Conservation (phyloP, 2,113 vertebrate species). For the Macaca nemestrina region DNA sequence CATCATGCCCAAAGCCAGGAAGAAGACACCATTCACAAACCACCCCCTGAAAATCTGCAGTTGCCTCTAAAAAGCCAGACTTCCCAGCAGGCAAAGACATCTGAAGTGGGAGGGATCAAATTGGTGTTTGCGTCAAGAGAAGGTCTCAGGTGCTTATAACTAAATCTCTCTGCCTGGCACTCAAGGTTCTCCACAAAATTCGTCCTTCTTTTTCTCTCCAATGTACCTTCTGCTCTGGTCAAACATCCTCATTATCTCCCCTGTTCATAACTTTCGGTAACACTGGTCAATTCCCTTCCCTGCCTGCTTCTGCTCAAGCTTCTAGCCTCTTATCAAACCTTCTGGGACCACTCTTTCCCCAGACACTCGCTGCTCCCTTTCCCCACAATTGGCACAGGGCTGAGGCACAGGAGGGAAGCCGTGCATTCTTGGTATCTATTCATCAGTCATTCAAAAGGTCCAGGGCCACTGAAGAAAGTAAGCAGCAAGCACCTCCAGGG, state of each 20-base stretch:
- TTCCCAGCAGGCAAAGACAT: slow-evolving; percentile 69
- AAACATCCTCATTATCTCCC: background rate
- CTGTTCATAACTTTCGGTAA: background rate
- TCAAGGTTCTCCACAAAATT: background rate
- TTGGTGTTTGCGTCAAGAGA: slow-evolving; percentile 29
- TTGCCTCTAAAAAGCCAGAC: slow-evolving; percentile 63
- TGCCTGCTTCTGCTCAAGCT: slow-evolving; percentile 7
- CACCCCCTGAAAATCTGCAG: slow-evolving; percentile 77
- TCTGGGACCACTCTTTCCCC: background rate
- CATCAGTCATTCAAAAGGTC: background rate
- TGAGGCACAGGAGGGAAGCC: background rate
- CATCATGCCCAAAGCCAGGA: slow-evolving; percentile 67
- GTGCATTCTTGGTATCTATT: background rate
- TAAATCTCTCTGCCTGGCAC: background rate
- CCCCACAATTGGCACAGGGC: background rate
- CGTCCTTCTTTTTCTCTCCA: slow-evolving; percentile 24
- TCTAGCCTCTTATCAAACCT: background rate
- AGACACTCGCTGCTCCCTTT: background rate
- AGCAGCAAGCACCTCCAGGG: background rate
- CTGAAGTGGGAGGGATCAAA: slow-evolving; percentile 58
- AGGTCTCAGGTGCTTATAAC: slow-evolving; percentile 12
- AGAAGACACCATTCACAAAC: slow-evolving; percentile 78
- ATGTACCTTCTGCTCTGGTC: background rate
- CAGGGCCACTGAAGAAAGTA: background rate
- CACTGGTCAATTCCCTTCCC: background rate